phyloP scores from a whole-genome alignment of 2,888 invertebrate species.

The Herminia tarsipennalis region DNA sequence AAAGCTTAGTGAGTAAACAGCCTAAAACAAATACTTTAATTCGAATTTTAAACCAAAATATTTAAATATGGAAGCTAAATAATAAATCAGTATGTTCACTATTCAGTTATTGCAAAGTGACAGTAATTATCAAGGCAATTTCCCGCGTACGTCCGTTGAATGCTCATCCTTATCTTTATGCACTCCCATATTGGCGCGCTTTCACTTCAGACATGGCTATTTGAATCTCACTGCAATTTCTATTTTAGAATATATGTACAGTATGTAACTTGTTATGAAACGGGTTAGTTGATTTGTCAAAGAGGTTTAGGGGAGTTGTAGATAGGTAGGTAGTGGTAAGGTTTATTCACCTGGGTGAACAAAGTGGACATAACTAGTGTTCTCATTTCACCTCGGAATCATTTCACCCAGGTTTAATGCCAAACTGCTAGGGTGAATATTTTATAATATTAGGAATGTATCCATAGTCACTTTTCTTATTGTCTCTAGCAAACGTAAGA shows the following conservation, averaged over 20 bases:
- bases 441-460: no score
- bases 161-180: constrained; percentile 52
- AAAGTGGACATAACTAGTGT: no score
- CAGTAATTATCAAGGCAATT: constrained; percentile 38
- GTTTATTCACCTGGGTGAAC: no score
- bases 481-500: no score
- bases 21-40: no score
- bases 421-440: no score
- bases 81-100: constrained; percentile 11
- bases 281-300: constrained; percentile 39
- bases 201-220: constrained; percentile 51
- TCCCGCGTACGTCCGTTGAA: constrained; percentile 44
- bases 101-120: constrained; percentile 15
- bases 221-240: constrained; percentile 52
- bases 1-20: no score
- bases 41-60: neutral
- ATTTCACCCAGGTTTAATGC: no score
- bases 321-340: no score
- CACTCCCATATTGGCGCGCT: constrained; percentile 50
- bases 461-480: no score
- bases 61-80: constrained; percentile 1
- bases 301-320: constrained; percentile 15
- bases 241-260: constrained; percentile 45
- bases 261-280: constrained; percentile 31
- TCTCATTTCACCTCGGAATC: no score